Evolutionary conservation across 1,140 invertebrate genomes (phyloP), one percentile per base, ranked within the genome.

Genomic region (Maniola jurtina): DNA sequence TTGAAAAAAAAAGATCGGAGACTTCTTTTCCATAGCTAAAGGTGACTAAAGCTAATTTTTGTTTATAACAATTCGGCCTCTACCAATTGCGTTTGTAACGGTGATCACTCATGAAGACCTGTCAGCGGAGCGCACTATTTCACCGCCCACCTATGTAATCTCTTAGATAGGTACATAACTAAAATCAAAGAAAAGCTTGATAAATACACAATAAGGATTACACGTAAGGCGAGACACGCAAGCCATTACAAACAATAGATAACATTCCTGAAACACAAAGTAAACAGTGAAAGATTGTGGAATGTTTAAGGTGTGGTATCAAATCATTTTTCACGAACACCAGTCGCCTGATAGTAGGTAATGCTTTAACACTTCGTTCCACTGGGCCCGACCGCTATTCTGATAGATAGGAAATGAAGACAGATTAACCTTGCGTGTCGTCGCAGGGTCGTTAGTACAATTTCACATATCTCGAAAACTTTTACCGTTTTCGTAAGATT

Each of bases 391-490:
- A 72, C 78, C 77, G 78, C 76, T 69, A 76, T 84, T 86, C 79
- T 83, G 83, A 89, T 87, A 89, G 87, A 90, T 86, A 89, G 84
- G 85, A 87, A 90, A 90, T 89, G 88, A 90, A 90, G 86, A 90
- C 82, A 80, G 84, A 90, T 90, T 88, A 87, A 79, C 78, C 60
- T 87, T 72, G 86, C 88, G 88, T 90, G 88, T 83, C 84, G 25
- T 71, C 72, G 79, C 80, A 80, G 76, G 75, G 71, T 77, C 77
- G 1, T 25, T 25, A 25, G 25, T 4, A 25, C 25, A 25, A 25
- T 25, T 25, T 25, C 4, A 25, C 25, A 25, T 25, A 25, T 25
- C 1, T 4, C 25, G 25, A 25, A 25, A 25, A 25, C 25, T 25
- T 25, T 25, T 25, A 25, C 25, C 1, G 25, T 25, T 25, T 25